phyloP scores from a whole-genome alignment of 64 coral and sea anemone genomes.

The Pocillopora damicornis region DNA sequence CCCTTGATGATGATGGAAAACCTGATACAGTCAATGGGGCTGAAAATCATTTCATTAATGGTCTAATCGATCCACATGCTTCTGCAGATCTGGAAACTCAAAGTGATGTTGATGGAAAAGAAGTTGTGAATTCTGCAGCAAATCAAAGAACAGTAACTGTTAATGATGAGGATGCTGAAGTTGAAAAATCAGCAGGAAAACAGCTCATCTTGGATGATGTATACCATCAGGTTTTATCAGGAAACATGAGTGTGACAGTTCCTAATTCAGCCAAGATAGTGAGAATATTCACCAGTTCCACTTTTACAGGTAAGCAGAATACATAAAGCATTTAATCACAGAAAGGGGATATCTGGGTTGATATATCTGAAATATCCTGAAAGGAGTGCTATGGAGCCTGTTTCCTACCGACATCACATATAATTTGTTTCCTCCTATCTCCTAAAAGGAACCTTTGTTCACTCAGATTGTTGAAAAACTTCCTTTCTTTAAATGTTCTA shows the following conservation, averaged over 20 bases:
- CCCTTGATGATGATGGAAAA: slow-evolving; percentile 24
- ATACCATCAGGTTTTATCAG: slow-evolving; percentile 58
- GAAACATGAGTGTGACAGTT: slow-evolving; percentile 56
- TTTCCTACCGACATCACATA: no score
- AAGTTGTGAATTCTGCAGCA: background rate
- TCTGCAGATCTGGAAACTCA: background rate
- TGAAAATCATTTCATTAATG: slow-evolving; percentile 24
- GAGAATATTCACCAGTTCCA: slow-evolving; percentile 71
- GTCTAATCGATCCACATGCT: background rate
- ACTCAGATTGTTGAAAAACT: no score
- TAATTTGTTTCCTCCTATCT: no score
- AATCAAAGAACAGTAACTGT: background rate
- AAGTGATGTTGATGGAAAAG: background rate
- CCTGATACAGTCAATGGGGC: slow-evolving; percentile 19
- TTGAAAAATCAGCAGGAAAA: background rate
- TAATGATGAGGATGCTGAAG: background rate
- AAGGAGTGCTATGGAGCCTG: no score
- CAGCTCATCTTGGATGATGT: slow-evolving; percentile 33
- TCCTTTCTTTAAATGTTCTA: background rate
- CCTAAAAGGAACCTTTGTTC: no score
- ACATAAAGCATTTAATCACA: background rate
- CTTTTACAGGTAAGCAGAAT: slow-evolving; percentile 64
- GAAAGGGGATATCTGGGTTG: no score
- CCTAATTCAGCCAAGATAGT: slow-evolving; percentile 60
- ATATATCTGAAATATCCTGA: no score